phyloP scores from a whole-genome alignment of 2,113 vertebrate species.

The Steatornis caripensis region DNA sequence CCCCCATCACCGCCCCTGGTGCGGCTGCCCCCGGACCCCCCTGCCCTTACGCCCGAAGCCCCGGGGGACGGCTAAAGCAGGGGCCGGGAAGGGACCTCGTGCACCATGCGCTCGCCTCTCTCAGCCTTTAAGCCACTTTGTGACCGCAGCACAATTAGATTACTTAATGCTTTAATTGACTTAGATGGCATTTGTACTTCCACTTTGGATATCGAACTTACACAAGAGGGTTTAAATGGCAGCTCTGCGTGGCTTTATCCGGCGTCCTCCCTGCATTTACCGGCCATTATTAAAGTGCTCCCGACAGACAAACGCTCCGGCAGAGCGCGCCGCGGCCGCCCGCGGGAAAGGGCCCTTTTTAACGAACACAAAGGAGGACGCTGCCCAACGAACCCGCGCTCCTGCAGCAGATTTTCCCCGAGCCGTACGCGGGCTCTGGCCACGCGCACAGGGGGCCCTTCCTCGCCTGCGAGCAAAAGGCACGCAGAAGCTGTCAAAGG shows the following conservation, averaged over 20 bases:
- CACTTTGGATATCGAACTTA: conserved; percentile 45
- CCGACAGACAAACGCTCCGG: not conserved
- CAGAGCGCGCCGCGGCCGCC: not conserved
- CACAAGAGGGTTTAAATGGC: conserved; percentile 49
- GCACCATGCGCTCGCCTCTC: conserved; percentile 66
- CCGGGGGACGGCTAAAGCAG: conserved; percentile 52
- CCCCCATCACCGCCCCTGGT: conserved; percentile 69
- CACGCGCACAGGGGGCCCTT: not conserved
- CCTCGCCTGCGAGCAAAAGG: not conserved
- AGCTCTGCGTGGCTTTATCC: not conserved
- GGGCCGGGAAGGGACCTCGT: conserved; percentile 26
- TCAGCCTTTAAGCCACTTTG: conserved; percentile 72
- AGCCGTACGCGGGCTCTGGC: not conserved
- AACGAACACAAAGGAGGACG: not conserved
- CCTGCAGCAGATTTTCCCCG: not conserved
- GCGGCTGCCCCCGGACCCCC: conserved; percentile 51
- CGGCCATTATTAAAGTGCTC: not conserved
- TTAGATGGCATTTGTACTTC: conserved; percentile 47
- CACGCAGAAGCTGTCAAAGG: not conserved
- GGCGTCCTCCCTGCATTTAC: conserved; percentile 4
- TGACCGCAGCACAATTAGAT: conserved; percentile 70
- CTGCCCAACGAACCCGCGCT: not conserved
- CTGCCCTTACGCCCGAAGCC: conserved; percentile 55
- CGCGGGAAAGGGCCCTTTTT: not conserved
- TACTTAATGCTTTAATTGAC: conserved; percentile 75